Evolutionary conservation across 2,113 vertebrate species (phyloP).

Genomic region (Dolichotis patagonum): DNA sequence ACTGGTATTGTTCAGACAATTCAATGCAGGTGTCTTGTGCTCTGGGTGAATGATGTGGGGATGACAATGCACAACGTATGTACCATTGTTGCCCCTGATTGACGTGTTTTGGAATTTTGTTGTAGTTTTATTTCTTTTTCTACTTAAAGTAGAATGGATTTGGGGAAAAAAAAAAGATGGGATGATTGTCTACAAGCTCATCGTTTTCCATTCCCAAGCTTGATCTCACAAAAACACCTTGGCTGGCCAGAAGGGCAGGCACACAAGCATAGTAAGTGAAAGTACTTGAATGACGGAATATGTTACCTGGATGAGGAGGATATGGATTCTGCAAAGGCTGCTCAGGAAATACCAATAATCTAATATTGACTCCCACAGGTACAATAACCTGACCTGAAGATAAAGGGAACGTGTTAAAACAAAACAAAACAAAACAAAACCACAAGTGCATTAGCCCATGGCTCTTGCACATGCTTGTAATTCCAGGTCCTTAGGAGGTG

Average conservation of each 20-base stretch:
- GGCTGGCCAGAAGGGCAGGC: background rate
- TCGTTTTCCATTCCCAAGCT: background rate
- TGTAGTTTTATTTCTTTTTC: too few relatives aligned
- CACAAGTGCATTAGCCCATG: background rate
- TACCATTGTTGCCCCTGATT: too few relatives aligned
- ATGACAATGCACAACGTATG: too few relatives aligned
- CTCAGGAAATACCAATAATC: background rate
- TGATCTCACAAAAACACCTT: background rate
- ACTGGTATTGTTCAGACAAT: too few relatives aligned
- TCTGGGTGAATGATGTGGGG: too few relatives aligned
- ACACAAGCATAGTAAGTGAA: background rate
- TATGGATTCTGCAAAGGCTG: background rate
- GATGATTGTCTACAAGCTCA: background rate
- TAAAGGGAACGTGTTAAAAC: background rate
- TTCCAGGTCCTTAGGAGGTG: background rate
- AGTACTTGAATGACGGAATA: background rate
- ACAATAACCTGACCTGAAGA: background rate
- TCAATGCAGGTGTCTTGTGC: too few relatives aligned
- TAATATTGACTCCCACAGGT: background rate
- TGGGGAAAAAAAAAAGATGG: background rate
- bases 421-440: background rate
- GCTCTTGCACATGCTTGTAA: background rate
- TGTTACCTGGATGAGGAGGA: background rate
- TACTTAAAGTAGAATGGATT: too few relatives aligned
- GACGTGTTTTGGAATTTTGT: too few relatives aligned